Evolutionary conservation across 2,888 invertebrate species (phyloP), one percentile per base, ranked within the genome.

Genomic region (Xanthorhoe spadicearia): DNA sequence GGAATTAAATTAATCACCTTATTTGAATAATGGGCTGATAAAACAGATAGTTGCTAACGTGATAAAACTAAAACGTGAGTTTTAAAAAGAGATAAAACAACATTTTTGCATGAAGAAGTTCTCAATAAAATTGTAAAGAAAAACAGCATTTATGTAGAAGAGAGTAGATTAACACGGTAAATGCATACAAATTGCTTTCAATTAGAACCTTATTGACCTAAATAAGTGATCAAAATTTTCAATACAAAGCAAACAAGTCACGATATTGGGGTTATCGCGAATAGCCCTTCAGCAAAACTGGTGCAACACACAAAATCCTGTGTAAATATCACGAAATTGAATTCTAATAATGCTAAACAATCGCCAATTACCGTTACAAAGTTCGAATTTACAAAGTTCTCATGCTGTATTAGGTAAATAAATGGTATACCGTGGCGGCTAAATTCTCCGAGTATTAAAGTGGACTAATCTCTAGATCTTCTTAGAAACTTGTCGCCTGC

Each of bases 401-500:
- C 83, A 80, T 77, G 77, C 84, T 84, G 76, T 83, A 80, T 85
- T 84, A 80, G 85, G 86, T 81, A 84, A 86, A 85, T 84, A 83
- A 80, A 79, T 75, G 76, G 73, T 74, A 72, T 74, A 70, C 56
- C 35, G 64, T 66, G 70, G 69, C 74, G 77, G 69, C 76, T 77
- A 77, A 80, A 78, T 77, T 78, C 74, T 75, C 78, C 75, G 78
- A 79, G 77, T 78, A 78, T 76, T 78, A 78, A 75, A 72, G 78
- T 72, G 72, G 78, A 73, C 74, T 85, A 86, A 88, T 89, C 86
- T 85, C 71, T 72, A 82, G 82, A 89, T 88, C 87, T 88, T 86
- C 86, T 83, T 78, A 81, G 85, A 80, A 85, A 84, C 84, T 79
- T 86, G 87, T 86, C 85, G 84, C 87, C 79, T 68, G 85, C 83